These are phyloP conservation scores for Cromileptes altivelis DNA, from an alignment of 2,113 vertebrate genomes.

Conservation along the genomic window DNA sequence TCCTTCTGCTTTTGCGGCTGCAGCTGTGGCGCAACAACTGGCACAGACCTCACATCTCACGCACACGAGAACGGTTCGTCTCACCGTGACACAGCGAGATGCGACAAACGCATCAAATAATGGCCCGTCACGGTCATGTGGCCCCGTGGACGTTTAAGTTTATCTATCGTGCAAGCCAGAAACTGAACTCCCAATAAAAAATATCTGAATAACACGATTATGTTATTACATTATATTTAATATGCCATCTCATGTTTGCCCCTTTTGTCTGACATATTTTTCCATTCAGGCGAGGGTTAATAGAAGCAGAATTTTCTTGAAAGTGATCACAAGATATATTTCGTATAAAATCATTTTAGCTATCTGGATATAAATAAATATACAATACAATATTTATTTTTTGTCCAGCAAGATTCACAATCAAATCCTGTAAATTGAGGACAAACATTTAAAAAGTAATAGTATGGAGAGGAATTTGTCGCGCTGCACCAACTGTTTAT, in stretches of 20 bases:
- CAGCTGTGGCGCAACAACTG: constrained; percentile 43
- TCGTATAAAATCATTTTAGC: neutral
- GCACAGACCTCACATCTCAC: neutral
- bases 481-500: neutral
- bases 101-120: neutral
- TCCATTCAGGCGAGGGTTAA: neutral
- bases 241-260: neutral
- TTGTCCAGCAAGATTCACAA: neutral
- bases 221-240: constrained; percentile 1
- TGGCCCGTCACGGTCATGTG: constrained; percentile 3
- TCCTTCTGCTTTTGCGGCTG: constrained; percentile 59
- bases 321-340: too few relatives aligned
- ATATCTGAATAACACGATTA: neutral
- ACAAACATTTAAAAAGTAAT: neutral
- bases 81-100: constrained; percentile 44
- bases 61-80: neutral
- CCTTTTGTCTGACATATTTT: neutral
- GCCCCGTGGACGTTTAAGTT: neutral
- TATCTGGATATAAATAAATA: neutral
- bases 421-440: neutral
- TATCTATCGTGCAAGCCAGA: neutral
- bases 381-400: neutral
- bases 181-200: neutral
- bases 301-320: neutral
- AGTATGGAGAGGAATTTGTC: neutral